Evolutionary conservation across 2,888 invertebrate species (phyloP), one percentile per base, ranked within the genome.

Genomic region (Stenchaetothrips biformis): DNA sequence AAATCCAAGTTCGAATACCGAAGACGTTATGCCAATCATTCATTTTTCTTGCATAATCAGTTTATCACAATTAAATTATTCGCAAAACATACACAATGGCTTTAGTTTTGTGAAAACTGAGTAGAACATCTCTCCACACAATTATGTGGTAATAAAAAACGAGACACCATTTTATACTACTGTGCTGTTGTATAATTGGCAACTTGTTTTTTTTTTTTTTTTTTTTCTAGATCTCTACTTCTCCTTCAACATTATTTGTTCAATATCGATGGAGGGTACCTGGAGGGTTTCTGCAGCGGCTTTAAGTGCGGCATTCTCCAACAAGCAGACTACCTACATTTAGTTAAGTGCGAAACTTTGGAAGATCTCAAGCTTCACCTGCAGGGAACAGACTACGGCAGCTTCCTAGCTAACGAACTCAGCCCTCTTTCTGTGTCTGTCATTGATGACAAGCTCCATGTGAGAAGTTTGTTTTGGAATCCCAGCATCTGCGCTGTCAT

Each of bases 321-420:
- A 87, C 97, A 98, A 87, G 89, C 95, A 9, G 99, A 99, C 88
- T 99, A 99, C 87, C 89, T 98, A 83, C 99, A 99, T 89, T 91
- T 99, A 88, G 98, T 99, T 81, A 99, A 99, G 87, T 99, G 99
- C 88, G 99, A 99, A 90, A 97, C 98, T 81, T 90, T 99, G 83
- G 99, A 99, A 92, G 99, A 99, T 92, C 89, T 99, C 83, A 99
- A 99, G 88, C 91, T 99, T 67, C 99, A 99, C 88, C 90, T 99
- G 82, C 99, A 99, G 90, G 97, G 98, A 81, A 99, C 99, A 62
- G 99, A 99, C 87, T 99, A 99, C 89, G 99, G 99, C 48, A 95
- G 94, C 84, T 99, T 99, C 88, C 89, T 99, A 86, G 98, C 99
- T n/a, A 99, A 99, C 86, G 99, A 99, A 87, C 97, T 99, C 9